These are phyloP conservation scores for Parnassius apollo DNA, from an alignment of 2,888 invertebrate species.

Conservation along the genomic window DNA sequence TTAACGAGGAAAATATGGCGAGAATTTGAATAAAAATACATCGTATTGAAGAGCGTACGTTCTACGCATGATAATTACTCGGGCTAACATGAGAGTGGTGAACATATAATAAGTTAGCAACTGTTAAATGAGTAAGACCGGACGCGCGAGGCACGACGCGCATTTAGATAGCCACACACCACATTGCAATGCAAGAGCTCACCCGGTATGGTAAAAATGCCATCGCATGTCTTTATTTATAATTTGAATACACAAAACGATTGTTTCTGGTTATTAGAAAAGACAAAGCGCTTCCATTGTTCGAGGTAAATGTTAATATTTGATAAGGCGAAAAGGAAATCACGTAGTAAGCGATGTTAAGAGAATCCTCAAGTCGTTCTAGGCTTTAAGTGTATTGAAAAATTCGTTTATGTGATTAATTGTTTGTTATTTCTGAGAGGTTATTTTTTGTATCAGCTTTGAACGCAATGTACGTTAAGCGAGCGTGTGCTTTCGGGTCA, in stretches of 20 bases:
- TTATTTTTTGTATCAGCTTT: background rate
- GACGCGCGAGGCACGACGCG: slow-evolving; percentile 65
- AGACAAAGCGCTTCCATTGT: slow-evolving; percentile 65
- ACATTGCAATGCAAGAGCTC: slow-evolving; percentile 73
- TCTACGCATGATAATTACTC: slow-evolving; percentile 24
- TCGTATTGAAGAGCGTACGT: slow-evolving; percentile 16
- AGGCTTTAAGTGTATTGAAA: slow-evolving; percentile 36
- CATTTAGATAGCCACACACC: slow-evolving; percentile 65
- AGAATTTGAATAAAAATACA: slow-evolving; percentile 16
- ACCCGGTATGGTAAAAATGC: slow-evolving; percentile 74
- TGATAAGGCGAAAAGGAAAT: slow-evolving; percentile 64
- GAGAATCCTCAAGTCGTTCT: slow-evolving; percentile 55
- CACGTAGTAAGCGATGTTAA: slow-evolving; percentile 59
- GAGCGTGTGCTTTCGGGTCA: slow-evolving; percentile 14
- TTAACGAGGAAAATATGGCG: slow-evolving; percentile 15
- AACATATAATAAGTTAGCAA: slow-evolving; percentile 43
- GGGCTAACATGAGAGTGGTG: slow-evolving; percentile 20
- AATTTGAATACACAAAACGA: slow-evolving; percentile 66
- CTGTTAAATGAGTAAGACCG: slow-evolving; percentile 74
- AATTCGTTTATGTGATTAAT: slow-evolving; percentile 31
- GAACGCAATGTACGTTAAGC: slow-evolving; percentile 24
- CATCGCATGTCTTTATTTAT: slow-evolving; percentile 61
- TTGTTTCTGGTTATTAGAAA: slow-evolving; percentile 66
- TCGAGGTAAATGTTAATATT: slow-evolving; percentile 50
- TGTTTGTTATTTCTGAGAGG: slow-evolving; percentile 19